Base-by-base conservation (phyloP, 2,888 invertebrate species). In the Caenorhabditis sp. region DNA sequence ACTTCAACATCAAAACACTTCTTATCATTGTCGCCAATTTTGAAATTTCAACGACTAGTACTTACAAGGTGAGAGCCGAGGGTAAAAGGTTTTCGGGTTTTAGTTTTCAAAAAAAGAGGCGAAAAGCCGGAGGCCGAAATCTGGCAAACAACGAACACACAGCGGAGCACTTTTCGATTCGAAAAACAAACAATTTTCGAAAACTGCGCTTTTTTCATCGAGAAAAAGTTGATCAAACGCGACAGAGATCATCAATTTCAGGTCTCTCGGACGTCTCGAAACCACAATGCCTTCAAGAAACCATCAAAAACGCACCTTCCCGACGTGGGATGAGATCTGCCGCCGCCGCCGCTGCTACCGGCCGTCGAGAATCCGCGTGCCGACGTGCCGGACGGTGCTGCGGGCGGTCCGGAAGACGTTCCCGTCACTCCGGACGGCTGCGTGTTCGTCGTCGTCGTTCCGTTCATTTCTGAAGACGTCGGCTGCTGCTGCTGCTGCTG, bases 101-200 rank as follows among this genome's bases (percentile, higher is more conserved):
- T 45, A 4, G 9, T 20, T 20, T 22, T 24, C 8, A 6, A 13
- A 17, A 11, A 22, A 45, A 22, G 22, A 35, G 35, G 32, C 11
- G 46, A 15, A 37, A 17, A 15, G 32, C 37, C n/a, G 43, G 43
- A 39, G 48, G 45, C 55, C 48, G 56, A 70, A 70, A 59, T 70
- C 53, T 70, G 59, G 70, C 70, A 70, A 70, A 70, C 59, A 70
- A 70, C 48, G 13, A 2, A 15, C 4, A 46, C 4, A 43, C 3
- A 52, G 41, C 37, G 17, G 13, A 43, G 35, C 37, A 53, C 17
- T 50, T 43, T 11, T 8, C 6, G 39, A 56, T 70, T 70, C 52
- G 70, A 70, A 70, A 70, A 70, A 70, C 70, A 70, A 70, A 70
- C 70, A 70, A 65, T 65, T 65, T 65, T 46, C 17, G 65, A 65